Evolutionary conservation across 2,113 vertebrate species (phyloP).

Genomic region (Ctenomys sociabilis): DNA sequence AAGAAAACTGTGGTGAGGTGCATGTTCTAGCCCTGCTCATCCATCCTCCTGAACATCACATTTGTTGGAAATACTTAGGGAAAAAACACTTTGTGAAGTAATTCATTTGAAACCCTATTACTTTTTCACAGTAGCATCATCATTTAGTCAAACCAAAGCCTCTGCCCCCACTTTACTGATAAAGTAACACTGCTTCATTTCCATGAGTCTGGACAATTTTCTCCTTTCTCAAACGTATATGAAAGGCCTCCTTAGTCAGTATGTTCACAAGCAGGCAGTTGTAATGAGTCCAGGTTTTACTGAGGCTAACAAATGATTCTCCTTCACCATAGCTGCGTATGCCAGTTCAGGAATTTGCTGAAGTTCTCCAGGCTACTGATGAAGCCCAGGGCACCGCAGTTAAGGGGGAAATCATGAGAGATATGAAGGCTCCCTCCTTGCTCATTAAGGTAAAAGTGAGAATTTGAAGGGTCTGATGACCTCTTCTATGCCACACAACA

Average conservation of each 20-base stretch:
- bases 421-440: background rate
- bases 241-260: slow-evolving; percentile 50
- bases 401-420: background rate
- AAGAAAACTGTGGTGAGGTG: background rate
- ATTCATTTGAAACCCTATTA: slow-evolving; percentile 18
- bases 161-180: background rate
- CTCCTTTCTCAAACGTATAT: slow-evolving; percentile 37
- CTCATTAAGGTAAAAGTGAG: background rate
- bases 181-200: slow-evolving; percentile 22
- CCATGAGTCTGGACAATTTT: slow-evolving; percentile 38
- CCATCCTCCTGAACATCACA: background rate
- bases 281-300: slow-evolving; percentile 62
- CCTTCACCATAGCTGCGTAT: background rate
- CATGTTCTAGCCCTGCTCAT: background rate
- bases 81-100: background rate
- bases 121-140: background rate
- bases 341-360: background rate
- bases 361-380: slow-evolving; percentile 18
- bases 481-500: background rate
- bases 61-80: background rate
- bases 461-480: background rate
- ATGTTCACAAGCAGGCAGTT: slow-evolving; percentile 57
- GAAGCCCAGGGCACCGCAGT: background rate
- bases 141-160: background rate
- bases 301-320: slow-evolving; percentile 43